Conservation (phyloP, 2,888 invertebrate species). For the Leptothorax acervorum region DNA sequence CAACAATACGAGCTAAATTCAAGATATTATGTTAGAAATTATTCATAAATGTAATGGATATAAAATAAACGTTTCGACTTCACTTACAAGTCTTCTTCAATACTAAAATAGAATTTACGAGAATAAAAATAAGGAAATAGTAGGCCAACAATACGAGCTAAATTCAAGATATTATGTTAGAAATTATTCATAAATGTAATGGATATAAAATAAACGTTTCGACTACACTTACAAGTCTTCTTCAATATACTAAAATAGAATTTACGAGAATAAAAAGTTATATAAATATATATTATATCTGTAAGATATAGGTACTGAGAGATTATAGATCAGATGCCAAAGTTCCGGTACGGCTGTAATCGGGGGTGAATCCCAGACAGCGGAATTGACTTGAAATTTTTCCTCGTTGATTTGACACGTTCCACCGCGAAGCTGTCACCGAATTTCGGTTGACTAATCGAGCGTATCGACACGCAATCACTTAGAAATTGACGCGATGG, state of each 20-base stretch:
- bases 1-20: too few relatives aligned
- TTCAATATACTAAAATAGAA: too few relatives aligned
- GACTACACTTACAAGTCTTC: too few relatives aligned
- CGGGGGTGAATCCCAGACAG: neutral
- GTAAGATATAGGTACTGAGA: neutral
- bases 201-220: too few relatives aligned
- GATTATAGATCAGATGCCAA: neutral
- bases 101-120: too few relatives aligned
- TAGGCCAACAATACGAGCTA: too few relatives aligned
- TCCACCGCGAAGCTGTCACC: conserved; percentile 35
- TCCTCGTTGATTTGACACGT: conserved; percentile 45
- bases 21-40: too few relatives aligned
- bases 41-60: too few relatives aligned
- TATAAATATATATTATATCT: neutral
- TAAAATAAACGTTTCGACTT: too few relatives aligned
- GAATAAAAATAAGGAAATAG: neutral
- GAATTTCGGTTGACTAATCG: conserved; percentile 67
- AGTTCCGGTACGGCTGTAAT: neutral
- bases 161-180: too few relatives aligned
- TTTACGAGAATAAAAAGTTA: neutral
- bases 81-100: too few relatives aligned
- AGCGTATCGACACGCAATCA: conserved; percentile 69
- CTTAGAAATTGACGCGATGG: conserved; percentile 73
- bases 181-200: too few relatives aligned
- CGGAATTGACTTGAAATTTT: conserved; percentile 41